Conservation (phyloP, 2,888 invertebrate species). For the Callosobruchus maculatus region DNA sequence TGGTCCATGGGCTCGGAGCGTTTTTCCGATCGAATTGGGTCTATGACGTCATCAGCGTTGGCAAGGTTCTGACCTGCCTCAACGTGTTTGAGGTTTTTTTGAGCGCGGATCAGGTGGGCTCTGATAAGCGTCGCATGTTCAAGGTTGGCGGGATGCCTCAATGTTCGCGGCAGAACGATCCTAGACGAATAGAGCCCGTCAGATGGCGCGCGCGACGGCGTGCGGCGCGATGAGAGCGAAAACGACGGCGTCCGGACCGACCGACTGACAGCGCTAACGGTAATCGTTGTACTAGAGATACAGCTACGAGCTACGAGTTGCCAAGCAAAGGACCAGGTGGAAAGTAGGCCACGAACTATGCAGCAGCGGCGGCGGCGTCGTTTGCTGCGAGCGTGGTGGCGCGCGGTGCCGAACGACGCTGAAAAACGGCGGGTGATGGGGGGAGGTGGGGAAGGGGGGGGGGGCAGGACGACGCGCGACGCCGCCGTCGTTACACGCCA, state of each 20-base stretch:
- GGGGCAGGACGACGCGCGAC: not conserved
- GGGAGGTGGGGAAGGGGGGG: not conserved
- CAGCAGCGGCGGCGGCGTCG: not conserved
- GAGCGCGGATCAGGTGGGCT: not conserved
- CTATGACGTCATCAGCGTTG: not conserved
- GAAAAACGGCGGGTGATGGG: not conserved
- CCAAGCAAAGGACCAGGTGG: constrained; percentile 43
- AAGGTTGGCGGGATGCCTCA: not conserved
- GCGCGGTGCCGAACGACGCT: not conserved
- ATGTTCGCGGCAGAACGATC: not conserved
- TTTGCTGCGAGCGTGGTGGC: not conserved
- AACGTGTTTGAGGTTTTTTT: not conserved
- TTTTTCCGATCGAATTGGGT: not conserved
- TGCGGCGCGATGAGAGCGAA: constrained; percentile 14
- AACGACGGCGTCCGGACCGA: constrained; percentile 21
- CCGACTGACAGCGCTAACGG: constrained; percentile 45
- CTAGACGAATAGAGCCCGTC: not conserved
- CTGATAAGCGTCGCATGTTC: not conserved
- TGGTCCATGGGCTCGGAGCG: not conserved
- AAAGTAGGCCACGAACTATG: constrained; percentile 50
- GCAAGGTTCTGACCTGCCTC: not conserved
- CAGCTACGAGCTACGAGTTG: constrained; percentile 36
- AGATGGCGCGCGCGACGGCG: constrained; percentile 9
- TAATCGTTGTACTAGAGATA: constrained; percentile 50
- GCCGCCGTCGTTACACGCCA: not conserved